A percentile compares a stretch with the other conserved stretches of the same genome.
phyloP scores from a whole-genome alignment of 2,888 invertebrate species.

The Stegophylla sp. region DNA sequence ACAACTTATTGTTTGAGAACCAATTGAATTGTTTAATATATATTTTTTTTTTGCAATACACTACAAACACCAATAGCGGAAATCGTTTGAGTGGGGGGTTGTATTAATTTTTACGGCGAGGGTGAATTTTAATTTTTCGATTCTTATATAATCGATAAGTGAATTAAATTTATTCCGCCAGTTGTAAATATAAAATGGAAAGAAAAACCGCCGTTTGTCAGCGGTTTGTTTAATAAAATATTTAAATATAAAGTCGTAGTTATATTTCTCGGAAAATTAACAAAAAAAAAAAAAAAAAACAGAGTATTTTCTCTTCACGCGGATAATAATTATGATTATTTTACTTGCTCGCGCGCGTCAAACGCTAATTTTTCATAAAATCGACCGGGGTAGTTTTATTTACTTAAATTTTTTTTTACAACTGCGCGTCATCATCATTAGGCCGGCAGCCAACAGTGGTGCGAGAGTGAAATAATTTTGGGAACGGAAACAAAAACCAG shows the following conservation, averaged over 20 bases:
- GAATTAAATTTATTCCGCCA: not conserved
- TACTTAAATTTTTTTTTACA: not conserved
- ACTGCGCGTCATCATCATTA: not conserved
- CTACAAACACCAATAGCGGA: not conserved
- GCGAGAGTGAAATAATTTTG: conserved; percentile 14
- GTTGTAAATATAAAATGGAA: not conserved
- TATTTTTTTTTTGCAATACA: not conserved
- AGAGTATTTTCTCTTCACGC: not conserved
- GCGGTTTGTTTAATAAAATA: conserved; percentile 2
- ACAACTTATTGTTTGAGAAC: too few species aligned
- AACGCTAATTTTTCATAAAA: conserved; percentile 17
- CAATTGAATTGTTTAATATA: too few species aligned
- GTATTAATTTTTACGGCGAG: not conserved
- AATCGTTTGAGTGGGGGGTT: not conserved
- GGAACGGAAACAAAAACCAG: not conserved
- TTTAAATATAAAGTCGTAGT: conserved; percentile 15
- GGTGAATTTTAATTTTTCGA: not conserved
- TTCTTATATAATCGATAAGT: not conserved
- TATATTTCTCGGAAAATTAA: not conserved
- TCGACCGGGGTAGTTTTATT: not conserved
- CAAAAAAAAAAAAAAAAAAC: not conserved
- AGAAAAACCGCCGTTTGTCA: not conserved
- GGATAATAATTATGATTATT: conserved; percentile 33
- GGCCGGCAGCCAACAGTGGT: not conserved
- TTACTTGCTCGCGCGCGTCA: not conserved